These are phyloP conservation scores for Cosmopolites sordidus DNA, from an alignment of 2,888 invertebrate genomes.

Conservation along the genomic window DNA sequence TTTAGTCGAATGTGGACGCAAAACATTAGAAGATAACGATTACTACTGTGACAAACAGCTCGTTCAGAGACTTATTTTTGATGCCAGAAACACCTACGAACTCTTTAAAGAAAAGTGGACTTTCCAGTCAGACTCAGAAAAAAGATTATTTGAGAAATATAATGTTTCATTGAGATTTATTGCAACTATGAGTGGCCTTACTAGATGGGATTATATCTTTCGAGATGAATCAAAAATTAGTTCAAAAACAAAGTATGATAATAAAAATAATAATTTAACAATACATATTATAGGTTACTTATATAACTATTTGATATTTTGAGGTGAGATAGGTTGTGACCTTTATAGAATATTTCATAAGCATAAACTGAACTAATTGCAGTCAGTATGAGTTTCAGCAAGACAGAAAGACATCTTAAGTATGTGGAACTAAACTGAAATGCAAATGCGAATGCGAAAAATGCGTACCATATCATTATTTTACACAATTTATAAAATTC, in stretches of 20 bases:
- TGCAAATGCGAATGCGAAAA: no score
- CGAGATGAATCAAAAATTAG: constrained; percentile 14
- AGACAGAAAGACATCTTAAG: no score
- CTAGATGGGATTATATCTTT: constrained; percentile 66
- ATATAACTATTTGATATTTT: no score
- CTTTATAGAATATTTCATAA: no score
- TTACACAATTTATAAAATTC: no score
- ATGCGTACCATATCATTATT: no score
- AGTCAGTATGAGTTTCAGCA: no score
- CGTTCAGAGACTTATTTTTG: constrained; percentile 80
- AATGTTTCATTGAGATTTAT: constrained; percentile 63
- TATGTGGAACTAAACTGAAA: no score
- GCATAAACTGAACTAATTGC: no score
- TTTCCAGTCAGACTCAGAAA: constrained; percentile 40
- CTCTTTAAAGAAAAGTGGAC: constrained; percentile 47
- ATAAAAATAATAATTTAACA: constrained; percentile 25
- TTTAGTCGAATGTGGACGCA: constrained; percentile 63
- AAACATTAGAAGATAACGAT: constrained; percentile 61
- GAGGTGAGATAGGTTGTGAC: no score
- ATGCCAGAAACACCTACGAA: constrained; percentile 68
- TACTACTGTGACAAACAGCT: constrained; percentile 83
- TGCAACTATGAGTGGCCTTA: constrained; percentile 82
- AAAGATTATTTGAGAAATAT: constrained; percentile 59
- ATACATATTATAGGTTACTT: no score
- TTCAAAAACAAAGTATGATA: constrained; percentile 21